Evolutionary conservation across 2,888 invertebrate genomes (phyloP), one percentile per base, ranked within the genome.

Genomic region (Synanthedon andrenaeformis): DNA sequence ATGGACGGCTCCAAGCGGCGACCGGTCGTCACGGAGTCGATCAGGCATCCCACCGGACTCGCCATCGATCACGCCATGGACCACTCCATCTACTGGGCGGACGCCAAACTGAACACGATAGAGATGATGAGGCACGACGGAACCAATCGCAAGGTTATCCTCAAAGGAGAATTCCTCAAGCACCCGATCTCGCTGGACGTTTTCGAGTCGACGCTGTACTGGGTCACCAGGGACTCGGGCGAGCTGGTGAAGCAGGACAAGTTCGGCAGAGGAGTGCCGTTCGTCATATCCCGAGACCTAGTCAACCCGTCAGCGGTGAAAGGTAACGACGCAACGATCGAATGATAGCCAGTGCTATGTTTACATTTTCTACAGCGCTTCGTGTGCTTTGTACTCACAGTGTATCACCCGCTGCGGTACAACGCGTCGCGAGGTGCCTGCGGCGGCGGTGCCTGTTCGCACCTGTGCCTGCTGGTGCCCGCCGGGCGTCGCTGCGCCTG

Each of bases 21-120:
- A 53, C 91, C 94, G 0, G 76, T 99, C 3, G 92, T 97, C 6
- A 92, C 93, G 0, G 95, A 95, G 57, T 91, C 91, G 57, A 90
- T 99, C 28, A 90, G 95, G 23, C 94, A 94, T 67, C 99, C 99
- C 0, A 91, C 96, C 0, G 97, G 97, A 0, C 76, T 99, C 10
- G 91, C 97, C 0, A 92, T 99, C 51, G 99, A 99, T 72, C 94
- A 93, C 67, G 90, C 93, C 0, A 96, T 96, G 92, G 94, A 94
- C 57, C 95, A 97, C 70, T 89, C 94, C 0, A 87, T 99, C 13
- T 99, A 95, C 79, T 99, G 99, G 98, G 96, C 94, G 0, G 99
- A 99, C 73, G 93, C 94, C 0, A 99, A 99, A 74, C 83, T 96
- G 42, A 95, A 96, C 66, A 93, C 92, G 0, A 96, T 98, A 53